Base-by-base conservation (phyloP, 2,888 invertebrate genomes). In the Rotaria sp. region DNA sequence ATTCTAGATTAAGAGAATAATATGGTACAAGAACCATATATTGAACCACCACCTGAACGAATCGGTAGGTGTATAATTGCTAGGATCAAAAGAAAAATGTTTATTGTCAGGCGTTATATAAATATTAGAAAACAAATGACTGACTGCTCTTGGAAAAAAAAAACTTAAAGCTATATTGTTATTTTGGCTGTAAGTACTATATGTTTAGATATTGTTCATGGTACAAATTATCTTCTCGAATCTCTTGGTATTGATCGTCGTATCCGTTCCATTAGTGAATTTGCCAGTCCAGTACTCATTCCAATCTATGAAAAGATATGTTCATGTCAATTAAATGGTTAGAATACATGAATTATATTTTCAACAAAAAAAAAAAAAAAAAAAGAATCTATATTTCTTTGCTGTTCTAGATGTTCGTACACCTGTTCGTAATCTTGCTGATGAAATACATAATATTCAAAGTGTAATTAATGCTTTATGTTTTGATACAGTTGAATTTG, bases 361-460 rank as follows among this genome's bases (percentile, higher is more conserved):
- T 18, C 3, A 24, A 38, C 1, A 38, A 38, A 74, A 24, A n/a
- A 1, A 38, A 57, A 15, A n/a, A n/a, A n/a, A n/a, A n/a, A n/a
- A n/a, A n/a, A n/a, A n/a, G n/a, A n/a, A n/a, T n/a, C n/a, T 48
- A n/a, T 48, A 24, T 48, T 48, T 2, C 8, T 26, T 18, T 48
- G 7, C 15, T 41, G 7, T 48, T 59, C 48, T 80, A 80, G 80
- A 80, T 45, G 80, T 80, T 80, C 80, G 80, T n/a, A 13, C 15
- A 45, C 80, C 80, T 45, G 45, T 80, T 45, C 80, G 45, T 45
- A 86, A 50, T 52, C 85, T 80, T 38, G 90, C 90, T 86, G 91
- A 91, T 89, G 90, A 90, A 87, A 89, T 90, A 10, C 90, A 91
- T 87, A 91, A 91, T 87, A 88, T 89, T 84, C 90, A 91, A 88